A percentile compares a stretch with the other conserved stretches of the same genome.
Conservation (phyloP, 2,888 invertebrate species). For the Nephrotoma flavescens region DNA sequence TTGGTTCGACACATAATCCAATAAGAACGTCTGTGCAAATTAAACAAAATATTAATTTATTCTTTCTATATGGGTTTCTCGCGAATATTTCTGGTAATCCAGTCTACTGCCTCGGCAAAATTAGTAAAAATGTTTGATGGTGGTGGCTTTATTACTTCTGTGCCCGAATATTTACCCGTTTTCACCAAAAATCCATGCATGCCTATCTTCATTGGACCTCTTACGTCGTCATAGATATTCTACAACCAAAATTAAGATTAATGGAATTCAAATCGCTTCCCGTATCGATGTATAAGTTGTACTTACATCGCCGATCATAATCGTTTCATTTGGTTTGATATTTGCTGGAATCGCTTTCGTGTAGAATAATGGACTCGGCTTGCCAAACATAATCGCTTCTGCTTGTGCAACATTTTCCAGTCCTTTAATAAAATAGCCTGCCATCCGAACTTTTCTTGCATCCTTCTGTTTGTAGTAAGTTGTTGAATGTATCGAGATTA, state of each 20-base stretch:
- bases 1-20: not conserved
- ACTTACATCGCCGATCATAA: constrained; percentile 72
- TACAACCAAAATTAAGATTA: constrained; percentile 20
- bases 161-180: constrained; percentile 60
- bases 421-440: constrained; percentile 68
- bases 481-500: constrained; percentile 69
- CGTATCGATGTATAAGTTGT: not conserved
- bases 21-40: not conserved
- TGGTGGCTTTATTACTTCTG: constrained; percentile 44
- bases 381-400: constrained; percentile 54
- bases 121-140: constrained; percentile 40
- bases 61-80: not conserved
- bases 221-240: constrained; percentile 66
- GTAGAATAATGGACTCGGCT: constrained; percentile 57
- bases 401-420: constrained; percentile 58
- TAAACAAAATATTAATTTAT: not conserved
- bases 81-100: constrained; percentile 24
- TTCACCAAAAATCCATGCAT: constrained; percentile 59
- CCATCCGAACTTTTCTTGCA: constrained; percentile 65
- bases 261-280: not conserved
- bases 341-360: constrained; percentile 33
- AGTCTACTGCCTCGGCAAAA: constrained; percentile 49
- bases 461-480: constrained; percentile 57
- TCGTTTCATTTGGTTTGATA: constrained; percentile 38
- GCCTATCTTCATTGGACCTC: constrained; percentile 56